Percentiles rank a stretch among this genome's conserved stretches.
Evolutionary conservation across 2,797 vertebrate genomes (phyloP).

Genomic region (Chaetophractus vellerosus): DNA sequence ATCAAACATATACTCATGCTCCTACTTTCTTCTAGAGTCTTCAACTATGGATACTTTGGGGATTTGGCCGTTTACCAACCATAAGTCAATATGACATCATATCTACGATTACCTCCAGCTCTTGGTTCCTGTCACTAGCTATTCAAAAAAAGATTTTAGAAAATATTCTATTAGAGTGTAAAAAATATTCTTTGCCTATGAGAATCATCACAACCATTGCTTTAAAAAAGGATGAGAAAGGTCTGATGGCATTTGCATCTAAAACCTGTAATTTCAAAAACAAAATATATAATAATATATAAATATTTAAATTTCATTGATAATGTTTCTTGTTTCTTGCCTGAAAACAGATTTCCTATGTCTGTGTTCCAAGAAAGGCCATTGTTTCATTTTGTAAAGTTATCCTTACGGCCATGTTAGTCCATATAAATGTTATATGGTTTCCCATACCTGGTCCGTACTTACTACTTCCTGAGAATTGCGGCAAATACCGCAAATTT

Average conservation of each 20-base stretch:
- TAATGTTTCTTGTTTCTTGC: constrained; percentile 38
- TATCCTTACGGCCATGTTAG: not conserved
- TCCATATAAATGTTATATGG: not conserved
- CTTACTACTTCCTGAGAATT: not conserved
- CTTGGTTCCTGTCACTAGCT: constrained; percentile 72
- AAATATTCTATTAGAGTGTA: not conserved
- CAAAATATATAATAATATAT: not conserved
- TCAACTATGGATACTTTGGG: not conserved
- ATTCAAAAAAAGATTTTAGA: constrained; percentile 65
- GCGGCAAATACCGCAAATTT: not conserved
- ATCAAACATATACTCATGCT: not conserved
- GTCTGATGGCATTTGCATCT: not conserved
- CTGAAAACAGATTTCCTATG: not conserved
- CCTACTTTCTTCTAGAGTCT: constrained; percentile 26
- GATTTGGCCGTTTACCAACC: not conserved
- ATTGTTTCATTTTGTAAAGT: constrained; percentile 37
- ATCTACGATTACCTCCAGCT: not conserved
- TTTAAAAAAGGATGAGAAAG: constrained; percentile 38
- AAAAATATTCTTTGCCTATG: constrained; percentile 25
- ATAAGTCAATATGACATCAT: not conserved
- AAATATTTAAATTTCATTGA: constrained; percentile 37
- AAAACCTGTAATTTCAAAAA: constrained; percentile 32
- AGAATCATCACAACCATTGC: not conserved
- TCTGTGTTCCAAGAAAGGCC: not conserved
- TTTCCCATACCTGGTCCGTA: not conserved